Evolutionary conservation across 2,113 vertebrate genomes (phyloP), one percentile per base, ranked within the genome.

Genomic region (Chrysochloris asiatica): DNA sequence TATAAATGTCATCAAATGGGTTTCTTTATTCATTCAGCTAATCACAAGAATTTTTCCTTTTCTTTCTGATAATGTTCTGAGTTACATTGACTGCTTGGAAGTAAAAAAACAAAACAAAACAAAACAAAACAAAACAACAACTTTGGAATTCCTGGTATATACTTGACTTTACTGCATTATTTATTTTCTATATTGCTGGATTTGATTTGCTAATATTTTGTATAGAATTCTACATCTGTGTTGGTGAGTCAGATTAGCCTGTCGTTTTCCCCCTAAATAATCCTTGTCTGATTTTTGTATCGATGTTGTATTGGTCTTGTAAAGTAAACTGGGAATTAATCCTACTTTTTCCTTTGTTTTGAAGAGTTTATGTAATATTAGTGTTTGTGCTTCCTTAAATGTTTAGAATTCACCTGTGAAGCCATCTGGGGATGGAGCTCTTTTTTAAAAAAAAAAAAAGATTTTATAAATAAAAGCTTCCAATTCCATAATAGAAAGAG

Each of bases 331-430:
- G 30, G 11, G 36, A 92, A 79, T 43, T 75, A 78, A 17, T n/a
- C n/a, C n/a, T 91, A 30, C 26, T 47, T 80, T 28, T 59, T 80
- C 33, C 4, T 24, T 83, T 89, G 30, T 93, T 84, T 95, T 90
- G 45, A 88, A 50, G 30, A 90, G n/a, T 77, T 90, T 93, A 87
- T 84, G 12, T 90, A 87, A 80, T 77, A 54, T 65, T 83, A 17
- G 8, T 72, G 13, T 82, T 82, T 71, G 47, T 83, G 36, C 63
- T 86, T 81, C 47, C 56, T 79, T 76, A 93, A 88, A 59, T 52
- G 45, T 80, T 91, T 83, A 89, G 71, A 89, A 93, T 80, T 96
- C 38, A 89, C 81, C 90, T 89, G 28, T 63, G 47, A 93, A 96
- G 38, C 30, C 16, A 72, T 71, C 38, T 93, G 56, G 47, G n/a